These are phyloP conservation scores for Perccottus glenii DNA, from an alignment of 2,113 vertebrate species.

Conservation along the genomic window DNA sequence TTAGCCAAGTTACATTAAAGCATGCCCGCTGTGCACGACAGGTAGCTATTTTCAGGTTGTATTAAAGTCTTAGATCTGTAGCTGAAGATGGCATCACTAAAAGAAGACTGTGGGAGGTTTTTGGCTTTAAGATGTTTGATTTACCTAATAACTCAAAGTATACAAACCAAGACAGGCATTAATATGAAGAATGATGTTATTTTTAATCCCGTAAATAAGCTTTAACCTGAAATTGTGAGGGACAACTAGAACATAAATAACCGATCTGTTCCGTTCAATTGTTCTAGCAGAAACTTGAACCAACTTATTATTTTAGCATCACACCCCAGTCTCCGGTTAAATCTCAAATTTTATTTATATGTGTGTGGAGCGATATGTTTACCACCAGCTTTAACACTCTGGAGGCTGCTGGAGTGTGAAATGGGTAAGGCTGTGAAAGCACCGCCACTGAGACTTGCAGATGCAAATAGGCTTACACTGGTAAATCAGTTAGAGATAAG, in stretches of 20 bases:
- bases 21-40: conserved; percentile 41
- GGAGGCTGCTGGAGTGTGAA: conserved; percentile 44
- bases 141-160: background rate
- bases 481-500: conserved; percentile 5
- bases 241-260: background rate
- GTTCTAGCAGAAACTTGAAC: background rate
- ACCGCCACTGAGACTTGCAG: conserved; percentile 7
- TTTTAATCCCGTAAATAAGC: background rate
- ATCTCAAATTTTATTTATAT: conserved; percentile 32
- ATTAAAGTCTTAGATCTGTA: conserved; percentile 32
- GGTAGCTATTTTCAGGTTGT: conserved; percentile 61
- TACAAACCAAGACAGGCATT: background rate
- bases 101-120: conserved; percentile 24
- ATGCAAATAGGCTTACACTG: conserved; percentile 13
- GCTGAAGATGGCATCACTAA: conserved; percentile 18
- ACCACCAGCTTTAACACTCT: background rate
- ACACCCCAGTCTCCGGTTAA: conserved; percentile 12
- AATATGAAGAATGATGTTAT: background rate
- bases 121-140: conserved; percentile 23
- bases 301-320: conserved; percentile 20
- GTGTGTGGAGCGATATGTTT: background rate
- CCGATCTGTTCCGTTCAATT: no score
- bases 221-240: background rate
- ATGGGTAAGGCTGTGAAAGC: conserved; percentile 35
- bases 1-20: conserved; percentile 54